Evolutionary conservation across 2,113 vertebrate species (phyloP), one percentile per base, ranked within the genome.

Genomic region (Laterallus jamaicensis): DNA sequence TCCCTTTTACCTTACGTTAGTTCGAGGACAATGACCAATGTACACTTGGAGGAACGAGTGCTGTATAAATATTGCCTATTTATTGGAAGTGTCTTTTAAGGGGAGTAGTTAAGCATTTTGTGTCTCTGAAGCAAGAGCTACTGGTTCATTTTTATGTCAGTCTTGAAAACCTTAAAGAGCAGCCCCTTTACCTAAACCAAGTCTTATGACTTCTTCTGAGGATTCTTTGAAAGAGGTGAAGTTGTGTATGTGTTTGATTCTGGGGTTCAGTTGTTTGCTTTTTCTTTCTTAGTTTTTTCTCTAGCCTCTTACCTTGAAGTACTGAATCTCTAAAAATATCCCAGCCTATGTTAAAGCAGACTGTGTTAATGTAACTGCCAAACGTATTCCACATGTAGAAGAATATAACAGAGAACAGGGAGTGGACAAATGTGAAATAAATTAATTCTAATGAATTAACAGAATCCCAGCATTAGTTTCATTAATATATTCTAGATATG

Each of bases 1-100:
- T 73, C 14, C 40, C 16, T 39, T 42, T 73, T 56, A 13, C 0
- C 0, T 71, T 2, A 1, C 14, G 16, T 37, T 60, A 69, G 18
- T 58, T 66, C n/a, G 39, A 62, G 19, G 49, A 17, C 40, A 25
- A 1, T 39, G 40, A 29, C 13, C 49, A 60, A 9, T 21, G 15
- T 32, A 22, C 12, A 1, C 60, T 63, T 44, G 16, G 42, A 44
- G 42, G 42, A 16, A 44, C 55, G 44, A 22, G 13, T 60, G 35
- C 11, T 70, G 6, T 32, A 5, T 32, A 55, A 88, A 82, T 82
- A 60, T 9, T 76, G 8, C 29, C 19, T 64, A 5, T 63, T 79
- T 52, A 21, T 14, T 85, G 17, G 15, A 60, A 56, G 37, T 49
- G 24, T 0, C 0, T 82, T 90, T 79, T 82, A 42, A 92, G 73